These are phyloP conservation scores for Notothenia rossii DNA, from an alignment of 2,113 vertebrate genomes.

Conservation along the genomic window DNA sequence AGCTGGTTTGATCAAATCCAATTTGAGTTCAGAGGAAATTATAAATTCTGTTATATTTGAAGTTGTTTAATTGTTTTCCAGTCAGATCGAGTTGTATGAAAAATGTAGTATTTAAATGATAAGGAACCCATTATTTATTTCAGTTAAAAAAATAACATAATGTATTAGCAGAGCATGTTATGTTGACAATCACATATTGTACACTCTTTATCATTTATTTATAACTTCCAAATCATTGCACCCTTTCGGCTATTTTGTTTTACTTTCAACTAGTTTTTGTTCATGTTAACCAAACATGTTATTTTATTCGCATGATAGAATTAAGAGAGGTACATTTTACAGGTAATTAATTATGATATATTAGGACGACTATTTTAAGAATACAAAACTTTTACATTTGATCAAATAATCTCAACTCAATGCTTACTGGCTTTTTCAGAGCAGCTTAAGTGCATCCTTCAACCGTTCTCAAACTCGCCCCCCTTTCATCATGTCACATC, in stretches of 20 bases:
- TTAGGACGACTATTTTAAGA: too few relatives aligned
- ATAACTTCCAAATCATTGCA: background rate
- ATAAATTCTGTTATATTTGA: background rate
- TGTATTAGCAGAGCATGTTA: background rate
- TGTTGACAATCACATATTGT: background rate
- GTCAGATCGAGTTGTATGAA: background rate
- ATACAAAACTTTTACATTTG: background rate
- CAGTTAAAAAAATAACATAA: background rate
- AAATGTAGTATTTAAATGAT: background rate
- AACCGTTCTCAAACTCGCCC: background rate
- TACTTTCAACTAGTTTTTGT: background rate
- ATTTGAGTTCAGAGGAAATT: background rate
- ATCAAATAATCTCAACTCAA: background rate
- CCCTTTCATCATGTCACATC: background rate
- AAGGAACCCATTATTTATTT: background rate
- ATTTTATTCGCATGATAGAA: background rate
- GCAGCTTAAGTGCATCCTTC: background rate
- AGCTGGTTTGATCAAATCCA: background rate
- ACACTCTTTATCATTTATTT: background rate
- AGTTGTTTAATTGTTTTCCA: background rate
- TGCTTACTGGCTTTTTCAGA: background rate
- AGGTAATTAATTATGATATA: background rate
- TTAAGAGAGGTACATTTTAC: background rate
- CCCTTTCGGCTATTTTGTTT: background rate
- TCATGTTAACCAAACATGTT: background rate